phyloP scores from a whole-genome alignment of 2,113 vertebrate species.

The Neotragus moschatus region DNA sequence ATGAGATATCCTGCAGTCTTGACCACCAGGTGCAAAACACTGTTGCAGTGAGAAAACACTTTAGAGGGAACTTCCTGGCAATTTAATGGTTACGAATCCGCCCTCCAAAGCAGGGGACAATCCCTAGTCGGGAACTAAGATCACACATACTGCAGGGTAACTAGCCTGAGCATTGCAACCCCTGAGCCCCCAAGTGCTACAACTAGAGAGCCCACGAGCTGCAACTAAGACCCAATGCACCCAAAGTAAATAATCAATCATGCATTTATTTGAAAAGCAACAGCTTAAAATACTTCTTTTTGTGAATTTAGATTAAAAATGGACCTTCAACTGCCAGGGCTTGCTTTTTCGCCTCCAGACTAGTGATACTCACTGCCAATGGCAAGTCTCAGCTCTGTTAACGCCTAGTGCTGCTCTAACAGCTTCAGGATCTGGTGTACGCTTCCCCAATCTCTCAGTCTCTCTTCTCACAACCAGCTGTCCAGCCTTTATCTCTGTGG shows the following conservation, averaged over 20 bases:
- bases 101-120: background rate
- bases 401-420: background rate
- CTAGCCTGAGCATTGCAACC: background rate
- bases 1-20: background rate
- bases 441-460: background rate
- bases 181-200: background rate
- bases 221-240: background rate
- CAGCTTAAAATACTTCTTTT: background rate
- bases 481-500: background rate
- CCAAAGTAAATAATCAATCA: background rate
- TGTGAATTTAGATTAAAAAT: conserved; percentile 15
- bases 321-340: background rate
- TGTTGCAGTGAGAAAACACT: background rate
- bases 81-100: background rate
- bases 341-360: background rate
- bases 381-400: background rate
- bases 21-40: background rate
- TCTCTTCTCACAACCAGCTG: background rate
- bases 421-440: background rate
- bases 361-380: background rate
- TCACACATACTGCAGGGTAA: background rate
- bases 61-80: background rate
- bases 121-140: background rate
- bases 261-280: background rate
- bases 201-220: background rate